Percentiles rank a stretch among this genome's conserved stretches.
Evolutionary conservation across 2,113 vertebrate genomes (phyloP).

Genomic region (Platanista minor): DNA sequence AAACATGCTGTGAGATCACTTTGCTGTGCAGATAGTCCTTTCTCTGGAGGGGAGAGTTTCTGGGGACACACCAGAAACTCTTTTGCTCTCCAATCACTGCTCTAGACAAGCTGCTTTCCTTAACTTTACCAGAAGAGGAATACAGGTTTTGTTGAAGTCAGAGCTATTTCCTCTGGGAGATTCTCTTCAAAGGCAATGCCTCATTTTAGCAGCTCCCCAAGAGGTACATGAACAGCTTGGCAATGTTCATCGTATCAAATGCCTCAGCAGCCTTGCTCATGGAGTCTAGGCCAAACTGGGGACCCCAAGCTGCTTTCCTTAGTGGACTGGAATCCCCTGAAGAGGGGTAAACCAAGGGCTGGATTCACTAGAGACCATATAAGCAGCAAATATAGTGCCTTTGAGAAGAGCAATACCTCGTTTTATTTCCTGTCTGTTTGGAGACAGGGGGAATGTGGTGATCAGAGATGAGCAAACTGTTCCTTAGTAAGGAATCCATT

Average conservation of each 20-base stretch:
- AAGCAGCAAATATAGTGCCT: slow-evolving; percentile 37
- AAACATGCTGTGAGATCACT: background rate
- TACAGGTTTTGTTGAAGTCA: background rate
- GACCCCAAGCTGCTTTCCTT: slow-evolving; percentile 45
- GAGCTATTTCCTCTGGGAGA: background rate
- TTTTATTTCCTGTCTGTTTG: slow-evolving; percentile 29
- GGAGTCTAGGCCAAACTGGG: background rate
- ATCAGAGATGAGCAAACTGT: slow-evolving; percentile 20
- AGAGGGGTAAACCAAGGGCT: background rate
- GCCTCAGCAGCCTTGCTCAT: background rate
- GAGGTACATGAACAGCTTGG: slow-evolving; percentile 35
- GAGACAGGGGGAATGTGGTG: background rate
- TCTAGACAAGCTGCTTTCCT: background rate
- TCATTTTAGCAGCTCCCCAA: slow-evolving; percentile 45
- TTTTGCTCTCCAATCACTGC: background rate
- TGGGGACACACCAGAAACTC: background rate
- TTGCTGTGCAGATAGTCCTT: background rate
- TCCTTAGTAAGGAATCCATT: slow-evolving; percentile 49
- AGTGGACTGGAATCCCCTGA: slow-evolving; percentile 29
- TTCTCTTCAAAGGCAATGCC: slow-evolving; percentile 21
- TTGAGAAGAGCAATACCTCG: slow-evolving; percentile 16
- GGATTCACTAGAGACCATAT: slow-evolving; percentile 48
- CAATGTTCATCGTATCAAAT: slow-evolving; percentile 21
- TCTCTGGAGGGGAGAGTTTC: background rate
- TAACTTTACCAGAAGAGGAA: background rate